Conservation (phyloP, 2,797 vertebrate genomes). For the Spondyliosoma cantharus region DNA sequence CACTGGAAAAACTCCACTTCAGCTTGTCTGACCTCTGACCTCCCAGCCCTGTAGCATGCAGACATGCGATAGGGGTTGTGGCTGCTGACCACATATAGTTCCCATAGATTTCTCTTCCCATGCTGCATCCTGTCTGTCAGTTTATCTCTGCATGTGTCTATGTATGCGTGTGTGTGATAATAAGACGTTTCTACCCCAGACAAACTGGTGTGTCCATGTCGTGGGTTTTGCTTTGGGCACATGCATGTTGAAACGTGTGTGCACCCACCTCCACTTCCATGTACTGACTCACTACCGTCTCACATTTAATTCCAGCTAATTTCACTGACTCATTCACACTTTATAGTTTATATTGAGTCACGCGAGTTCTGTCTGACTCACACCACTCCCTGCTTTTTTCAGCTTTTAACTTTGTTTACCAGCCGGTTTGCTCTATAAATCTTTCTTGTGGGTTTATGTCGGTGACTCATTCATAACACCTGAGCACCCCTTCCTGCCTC, state of each 20-base stretch:
- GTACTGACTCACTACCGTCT: conserved; percentile 40
- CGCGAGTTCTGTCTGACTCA: conserved; percentile 32
- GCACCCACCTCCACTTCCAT: conserved; percentile 34
- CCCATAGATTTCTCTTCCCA: conserved; percentile 22
- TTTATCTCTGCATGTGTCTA: neutral
- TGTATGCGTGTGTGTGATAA: neutral
- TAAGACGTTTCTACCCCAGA: neutral
- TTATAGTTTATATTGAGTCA: conserved; percentile 26
- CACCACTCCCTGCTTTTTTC: conserved; percentile 26
- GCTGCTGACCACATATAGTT: conserved; percentile 29
- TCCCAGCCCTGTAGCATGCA: neutral
- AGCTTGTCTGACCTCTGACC: neutral
- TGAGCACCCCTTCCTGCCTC: neutral
- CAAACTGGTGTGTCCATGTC: conserved; percentile 2
- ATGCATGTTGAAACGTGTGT: conserved; percentile 45
- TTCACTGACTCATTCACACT: conserved; percentile 41
- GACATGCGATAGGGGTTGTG: conserved; percentile 23
- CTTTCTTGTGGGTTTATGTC: neutral
- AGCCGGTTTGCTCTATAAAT: neutral
- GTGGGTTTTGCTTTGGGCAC: neutral
- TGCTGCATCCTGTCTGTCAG: neutral
- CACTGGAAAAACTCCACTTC: too few relatives aligned
- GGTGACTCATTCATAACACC: conserved; percentile 8
- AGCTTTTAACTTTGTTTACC: neutral
- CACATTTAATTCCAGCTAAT: conserved; percentile 23